These are phyloP conservation scores for Natrix natrix DNA, from an alignment of 2,797 vertebrate species.

Conservation along the genomic window DNA sequence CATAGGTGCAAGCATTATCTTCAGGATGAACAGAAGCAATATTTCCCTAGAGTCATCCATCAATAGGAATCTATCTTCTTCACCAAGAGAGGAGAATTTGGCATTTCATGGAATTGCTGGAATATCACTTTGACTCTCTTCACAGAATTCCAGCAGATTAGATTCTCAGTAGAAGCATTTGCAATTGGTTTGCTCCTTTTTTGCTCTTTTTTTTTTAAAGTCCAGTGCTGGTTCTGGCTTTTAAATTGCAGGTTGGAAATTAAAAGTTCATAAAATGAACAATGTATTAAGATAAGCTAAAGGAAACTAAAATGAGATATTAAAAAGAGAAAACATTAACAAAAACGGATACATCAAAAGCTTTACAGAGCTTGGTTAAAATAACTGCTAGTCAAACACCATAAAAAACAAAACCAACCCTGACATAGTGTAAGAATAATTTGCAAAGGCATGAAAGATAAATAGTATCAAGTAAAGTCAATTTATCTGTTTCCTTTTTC, in stretches of 20 bases:
- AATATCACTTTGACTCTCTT: background rate
- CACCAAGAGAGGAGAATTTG: background rate
- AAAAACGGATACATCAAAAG: background rate
- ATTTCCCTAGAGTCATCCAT: background rate
- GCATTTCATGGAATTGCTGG: background rate
- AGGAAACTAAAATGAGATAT: background rate
- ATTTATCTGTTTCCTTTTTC: background rate
- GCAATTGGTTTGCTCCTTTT: background rate
- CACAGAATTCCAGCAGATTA: background rate
- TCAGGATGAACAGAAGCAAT: background rate
- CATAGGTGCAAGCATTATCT: background rate
- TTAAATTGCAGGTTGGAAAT: background rate
- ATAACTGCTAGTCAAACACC: background rate
- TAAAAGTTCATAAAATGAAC: background rate
- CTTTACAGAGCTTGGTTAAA: background rate
- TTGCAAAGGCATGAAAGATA: background rate
- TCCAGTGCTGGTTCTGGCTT: background rate
- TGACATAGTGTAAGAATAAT: background rate
- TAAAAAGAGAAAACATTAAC: background rate
- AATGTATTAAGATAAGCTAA: background rate
- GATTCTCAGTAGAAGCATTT: background rate
- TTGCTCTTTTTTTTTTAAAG: background rate
- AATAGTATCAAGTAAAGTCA: background rate
- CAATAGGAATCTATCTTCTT: background rate
- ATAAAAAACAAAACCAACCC: background rate